Conservation (phyloP, 2,113 vertebrate species). For the Ammospiza nelsoni region DNA sequence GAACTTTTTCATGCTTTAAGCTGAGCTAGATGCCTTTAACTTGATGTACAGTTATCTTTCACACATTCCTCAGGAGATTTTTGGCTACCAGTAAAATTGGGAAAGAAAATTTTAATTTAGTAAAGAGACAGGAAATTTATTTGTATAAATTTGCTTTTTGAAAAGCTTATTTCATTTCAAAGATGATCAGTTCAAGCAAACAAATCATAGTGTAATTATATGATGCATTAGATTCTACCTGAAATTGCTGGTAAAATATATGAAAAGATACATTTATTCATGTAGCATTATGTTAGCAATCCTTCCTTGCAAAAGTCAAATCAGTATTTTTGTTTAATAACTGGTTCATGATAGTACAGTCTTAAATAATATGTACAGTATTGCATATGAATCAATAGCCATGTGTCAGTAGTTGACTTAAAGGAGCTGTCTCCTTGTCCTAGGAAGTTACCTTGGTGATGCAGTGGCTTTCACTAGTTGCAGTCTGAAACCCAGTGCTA, state of each 20-base stretch:
- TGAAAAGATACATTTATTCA: background rate
- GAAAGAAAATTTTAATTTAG: background rate
- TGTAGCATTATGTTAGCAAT: background rate
- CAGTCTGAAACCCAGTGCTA: background rate
- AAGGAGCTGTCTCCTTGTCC: background rate
- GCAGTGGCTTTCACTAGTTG: background rate
- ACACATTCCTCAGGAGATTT: background rate
- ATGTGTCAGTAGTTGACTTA: background rate
- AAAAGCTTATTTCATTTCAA: background rate
- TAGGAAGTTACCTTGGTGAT: background rate
- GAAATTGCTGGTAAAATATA: background rate
- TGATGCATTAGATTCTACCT: background rate
- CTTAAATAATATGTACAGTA: background rate
- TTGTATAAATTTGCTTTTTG: background rate
- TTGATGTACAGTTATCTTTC: background rate
- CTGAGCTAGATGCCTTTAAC: background rate
- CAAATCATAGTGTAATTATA: background rate
- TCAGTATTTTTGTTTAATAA: background rate
- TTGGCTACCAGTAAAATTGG: background rate
- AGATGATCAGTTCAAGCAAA: background rate
- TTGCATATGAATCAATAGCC: background rate
- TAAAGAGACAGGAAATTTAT: background rate
- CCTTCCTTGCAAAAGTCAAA: background rate
- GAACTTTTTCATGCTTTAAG: background rate
- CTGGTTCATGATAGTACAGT: background rate